These are phyloP conservation scores for Meliscaeva auricollis DNA, from an alignment of 2,888 invertebrate genomes.

Conservation along the genomic window DNA sequence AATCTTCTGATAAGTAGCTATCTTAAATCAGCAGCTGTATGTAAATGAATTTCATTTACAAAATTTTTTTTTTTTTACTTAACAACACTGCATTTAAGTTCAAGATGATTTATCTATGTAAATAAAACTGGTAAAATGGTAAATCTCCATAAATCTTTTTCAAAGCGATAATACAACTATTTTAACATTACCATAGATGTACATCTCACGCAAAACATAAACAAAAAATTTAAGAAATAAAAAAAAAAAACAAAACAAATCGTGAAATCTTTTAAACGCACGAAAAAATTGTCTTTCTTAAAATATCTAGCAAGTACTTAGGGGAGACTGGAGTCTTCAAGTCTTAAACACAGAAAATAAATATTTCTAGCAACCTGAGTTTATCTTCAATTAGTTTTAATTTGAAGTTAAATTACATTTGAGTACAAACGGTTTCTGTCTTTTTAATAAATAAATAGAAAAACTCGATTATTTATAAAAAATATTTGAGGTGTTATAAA, in stretches of 20 bases:
- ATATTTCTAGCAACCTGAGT: too few relatives aligned
- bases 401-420: too few relatives aligned
- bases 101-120: slow-evolving; percentile 56
- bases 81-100: slow-evolving; percentile 13
- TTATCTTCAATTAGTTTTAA: too few relatives aligned
- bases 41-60: slow-evolving; percentile 34
- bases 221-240: slow-evolving; percentile 81
- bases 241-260: slow-evolving; percentile 24
- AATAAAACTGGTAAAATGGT: slow-evolving; percentile 25
- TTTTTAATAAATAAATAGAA: too few relatives aligned
- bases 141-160: slow-evolving; percentile 72
- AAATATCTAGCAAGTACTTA: neutral
- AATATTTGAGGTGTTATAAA: too few relatives aligned
- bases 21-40: slow-evolving; percentile 32
- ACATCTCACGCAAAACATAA: slow-evolving; percentile 48
- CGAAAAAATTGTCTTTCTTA: slow-evolving; percentile 53
- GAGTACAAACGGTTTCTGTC: too few relatives aligned
- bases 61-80: neutral
- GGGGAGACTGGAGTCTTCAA: neutral
- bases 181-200: slow-evolving; percentile 64
- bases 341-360: too few relatives aligned
- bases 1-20: neutral
- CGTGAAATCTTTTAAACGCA: slow-evolving; percentile 63
- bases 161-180: slow-evolving; percentile 50
- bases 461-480: too few relatives aligned